Evolutionary conservation across 2,888 invertebrate species (phyloP).

Genomic region (Sepiola atlantica): DNA sequence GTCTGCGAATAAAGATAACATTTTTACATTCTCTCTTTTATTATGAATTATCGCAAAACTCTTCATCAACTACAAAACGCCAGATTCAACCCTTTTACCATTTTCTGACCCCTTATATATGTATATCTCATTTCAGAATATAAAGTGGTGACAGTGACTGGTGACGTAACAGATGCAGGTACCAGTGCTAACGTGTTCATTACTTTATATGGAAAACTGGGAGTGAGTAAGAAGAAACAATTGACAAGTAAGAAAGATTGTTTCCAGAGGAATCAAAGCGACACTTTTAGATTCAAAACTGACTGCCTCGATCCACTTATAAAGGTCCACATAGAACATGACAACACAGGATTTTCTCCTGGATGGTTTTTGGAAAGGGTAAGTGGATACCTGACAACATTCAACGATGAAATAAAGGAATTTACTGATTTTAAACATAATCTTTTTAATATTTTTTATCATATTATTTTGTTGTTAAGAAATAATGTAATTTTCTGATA

Average conservation of each 20-base stretch:
- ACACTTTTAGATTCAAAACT: constrained; percentile 70
- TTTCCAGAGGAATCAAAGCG: constrained; percentile 64
- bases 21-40: too few relatives aligned
- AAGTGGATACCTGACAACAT: constrained; percentile 49
- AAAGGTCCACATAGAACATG: constrained; percentile 73
- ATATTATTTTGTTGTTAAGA: too few relatives aligned
- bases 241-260: constrained; percentile 64
- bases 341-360: constrained; percentile 72
- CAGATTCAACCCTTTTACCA: too few relatives aligned
- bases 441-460: too few relatives aligned
- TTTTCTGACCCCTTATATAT: not conserved
- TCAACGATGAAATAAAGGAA: too few relatives aligned
- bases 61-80: too few relatives aligned
- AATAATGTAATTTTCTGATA: too few relatives aligned
- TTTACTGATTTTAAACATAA: too few relatives aligned
- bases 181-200: constrained; percentile 74
- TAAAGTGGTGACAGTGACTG: constrained; percentile 73
- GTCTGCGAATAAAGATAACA: too few relatives aligned
- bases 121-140: constrained; percentile 69
- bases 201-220: constrained; percentile 72
- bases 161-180: constrained; percentile 69
- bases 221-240: constrained; percentile 69
- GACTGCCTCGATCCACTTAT: constrained; percentile 73
- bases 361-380: constrained; percentile 75
- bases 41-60: too few relatives aligned